Base-by-base conservation (phyloP, 2,797 vertebrate genomes). In the Myiothlypis chrysogaster region DNA sequence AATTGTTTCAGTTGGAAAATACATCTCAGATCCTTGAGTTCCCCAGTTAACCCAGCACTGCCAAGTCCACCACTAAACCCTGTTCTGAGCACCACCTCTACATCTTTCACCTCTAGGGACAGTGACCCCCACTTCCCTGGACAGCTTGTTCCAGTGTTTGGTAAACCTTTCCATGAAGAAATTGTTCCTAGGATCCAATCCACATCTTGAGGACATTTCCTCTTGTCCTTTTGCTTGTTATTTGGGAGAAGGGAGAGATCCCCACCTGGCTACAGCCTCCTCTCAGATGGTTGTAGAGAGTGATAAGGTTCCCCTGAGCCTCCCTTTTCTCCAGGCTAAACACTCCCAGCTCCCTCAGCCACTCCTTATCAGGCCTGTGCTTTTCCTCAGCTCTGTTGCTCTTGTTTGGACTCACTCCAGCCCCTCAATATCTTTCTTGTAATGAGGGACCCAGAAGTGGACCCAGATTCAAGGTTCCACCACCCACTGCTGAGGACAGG, bases 201-300 rank as follows among this genome's bases (percentile, higher is more conserved):
- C 32, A 46, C 19, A 25, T 23, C 17, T 25, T 25, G 24, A 59
- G 18, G 46, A 16, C 17, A 9, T 39, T 39, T 65, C 6, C 4
- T 59, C 28, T 57, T 34, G 17, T 46, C 2, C 14, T 39, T 25
- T n/a, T 59, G 5, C 14, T 66, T 87, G 1, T 65, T 53, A 25
- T 43, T 34, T 53, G 6, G 5, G 39, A 88, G 53, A 46, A 46
- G 21, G 16, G 5, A 30, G 21, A 0, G 0, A 46, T 14, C 9
- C 4, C 17, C 24, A 11, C 21, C 11, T 19, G 53, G 53, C 32
- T 55, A 10, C 37, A 25, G 10, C 5, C 21, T 59, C 17, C 20
- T 46, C 28, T 59, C 14, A 39, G 16, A 20, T 1, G 3, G 23
- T 17, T 64, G 23, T 56, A 12, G 15, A 55, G 25, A n/a, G 27